Percentiles rank a stretch among this genome's conserved stretches.
Conservation (phyloP, 2,888 invertebrate genomes). For the Chorisops tibialis region DNA sequence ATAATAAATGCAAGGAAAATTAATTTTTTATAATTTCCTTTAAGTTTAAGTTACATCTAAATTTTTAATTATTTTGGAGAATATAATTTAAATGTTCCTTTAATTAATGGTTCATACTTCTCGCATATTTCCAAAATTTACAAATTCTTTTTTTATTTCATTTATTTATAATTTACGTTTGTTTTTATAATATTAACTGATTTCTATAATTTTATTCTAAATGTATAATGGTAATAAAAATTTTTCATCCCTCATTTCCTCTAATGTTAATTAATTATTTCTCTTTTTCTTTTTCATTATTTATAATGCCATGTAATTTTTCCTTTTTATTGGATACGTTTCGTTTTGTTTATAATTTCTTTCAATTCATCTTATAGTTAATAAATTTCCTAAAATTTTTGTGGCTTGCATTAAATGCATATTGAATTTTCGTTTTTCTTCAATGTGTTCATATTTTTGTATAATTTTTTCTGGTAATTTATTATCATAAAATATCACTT, state of each 20-base stretch:
- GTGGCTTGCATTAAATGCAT: slow-evolving; percentile 18
- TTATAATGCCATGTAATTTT: background rate
- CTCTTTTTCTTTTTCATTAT: background rate
- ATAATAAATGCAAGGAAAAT: too few relatives aligned
- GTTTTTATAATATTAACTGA: background rate
- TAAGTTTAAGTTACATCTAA: slow-evolving; percentile 24
- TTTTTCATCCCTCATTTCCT: background rate
- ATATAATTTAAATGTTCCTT: slow-evolving; percentile 3
- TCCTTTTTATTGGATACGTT: background rate
- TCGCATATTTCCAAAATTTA: background rate
- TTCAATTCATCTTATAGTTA: slow-evolving; percentile 5
- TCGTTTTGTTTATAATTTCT: background rate
- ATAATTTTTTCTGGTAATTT: slow-evolving; percentile 1
- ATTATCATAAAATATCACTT: slow-evolving; percentile 32
- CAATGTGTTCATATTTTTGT: background rate
- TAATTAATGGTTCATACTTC: slow-evolving; percentile 13
- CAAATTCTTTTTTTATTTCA: background rate
- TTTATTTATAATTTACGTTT: background rate
- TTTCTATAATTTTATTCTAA: background rate
- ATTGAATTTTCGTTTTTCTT: background rate
- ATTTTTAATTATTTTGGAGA: slow-evolving; percentile 8
- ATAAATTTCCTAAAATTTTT: slow-evolving; percentile 14
- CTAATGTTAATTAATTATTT: background rate
- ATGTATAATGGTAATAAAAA: background rate
- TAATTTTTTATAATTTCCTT: background rate